phyloP scores from a whole-genome alignment of 2,888 invertebrate genomes.

The Deladenus siricidicola region DNA sequence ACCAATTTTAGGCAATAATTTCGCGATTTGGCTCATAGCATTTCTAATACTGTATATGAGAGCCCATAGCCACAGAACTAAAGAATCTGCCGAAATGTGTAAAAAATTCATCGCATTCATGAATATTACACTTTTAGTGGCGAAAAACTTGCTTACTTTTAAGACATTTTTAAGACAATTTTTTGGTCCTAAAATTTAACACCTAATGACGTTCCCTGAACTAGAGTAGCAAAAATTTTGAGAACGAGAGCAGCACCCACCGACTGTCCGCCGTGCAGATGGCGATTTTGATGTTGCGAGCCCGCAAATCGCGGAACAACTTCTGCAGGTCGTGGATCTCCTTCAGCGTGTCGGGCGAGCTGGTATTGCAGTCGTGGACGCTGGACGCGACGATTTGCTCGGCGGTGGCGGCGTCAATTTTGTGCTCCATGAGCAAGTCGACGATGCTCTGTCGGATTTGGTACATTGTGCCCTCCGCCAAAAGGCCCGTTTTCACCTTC shows the following conservation, averaged over 20 bases:
- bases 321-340: slow-evolving; percentile 54
- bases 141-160: no score
- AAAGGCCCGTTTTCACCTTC: slow-evolving; percentile 51
- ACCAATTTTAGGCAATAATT: no score
- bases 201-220: no score
- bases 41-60: no score
- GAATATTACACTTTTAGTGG: no score
- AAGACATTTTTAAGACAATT: no score
- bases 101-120: not conserved
- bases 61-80: not conserved
- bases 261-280: slow-evolving; percentile 56
- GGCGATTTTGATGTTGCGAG: slow-evolving; percentile 53
- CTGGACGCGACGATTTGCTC: slow-evolving; percentile 44
- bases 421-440: slow-evolving; percentile 52
- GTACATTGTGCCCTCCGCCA: slow-evolving; percentile 54
- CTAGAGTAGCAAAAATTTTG: not conserved
- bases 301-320: slow-evolving; percentile 53
- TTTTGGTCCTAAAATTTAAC: not conserved
- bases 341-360: slow-evolving; percentile 47
- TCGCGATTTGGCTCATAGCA: no score
- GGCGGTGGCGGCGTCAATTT: slow-evolving; percentile 36
- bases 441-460: slow-evolving; percentile 53
- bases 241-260: no score
- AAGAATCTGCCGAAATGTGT: not conserved
- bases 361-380: slow-evolving; percentile 51